Evolutionary conservation across 2,797 vertebrate genomes (phyloP).

Genomic region (Lacerta agilis): DNA sequence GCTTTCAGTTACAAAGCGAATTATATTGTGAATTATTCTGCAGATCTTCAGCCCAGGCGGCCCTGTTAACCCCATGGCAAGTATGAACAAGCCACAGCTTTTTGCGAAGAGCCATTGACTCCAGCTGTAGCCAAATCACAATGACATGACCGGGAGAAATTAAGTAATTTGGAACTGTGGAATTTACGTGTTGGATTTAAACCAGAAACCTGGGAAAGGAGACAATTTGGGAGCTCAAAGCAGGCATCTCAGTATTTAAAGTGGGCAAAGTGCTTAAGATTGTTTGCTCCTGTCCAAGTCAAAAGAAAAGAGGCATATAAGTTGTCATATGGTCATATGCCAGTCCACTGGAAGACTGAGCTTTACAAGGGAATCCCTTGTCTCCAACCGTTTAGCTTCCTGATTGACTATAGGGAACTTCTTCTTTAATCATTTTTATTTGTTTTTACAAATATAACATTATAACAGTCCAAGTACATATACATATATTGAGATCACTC

Average conservation of each 20-base stretch:
- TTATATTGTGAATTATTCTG: neutral
- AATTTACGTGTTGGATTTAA: neutral
- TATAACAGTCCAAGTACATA: too few relatives aligned
- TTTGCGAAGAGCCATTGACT: neutral
- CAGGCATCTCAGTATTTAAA: neutral
- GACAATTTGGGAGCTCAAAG: neutral
- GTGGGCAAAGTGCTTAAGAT: neutral
- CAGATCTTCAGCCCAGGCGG: slow-evolving; percentile 13
- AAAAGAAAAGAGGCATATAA: neutral
- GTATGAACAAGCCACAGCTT: slow-evolving; percentile 29
- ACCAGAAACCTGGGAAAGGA: neutral
- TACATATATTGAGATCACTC: too few relatives aligned
- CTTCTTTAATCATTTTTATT: too few relatives aligned
- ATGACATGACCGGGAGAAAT: neutral
- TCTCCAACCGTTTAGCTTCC: neutral
- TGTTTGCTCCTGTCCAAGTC: neutral
- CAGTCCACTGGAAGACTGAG: neutral
- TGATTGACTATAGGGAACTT: neutral
- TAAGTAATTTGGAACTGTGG: neutral
- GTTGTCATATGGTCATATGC: neutral
- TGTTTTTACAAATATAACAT: too few relatives aligned
- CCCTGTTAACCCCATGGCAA: neutral
- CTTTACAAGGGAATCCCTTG: neutral
- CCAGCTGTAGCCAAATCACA: neutral
- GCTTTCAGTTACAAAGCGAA: neutral